phyloP scores from a whole-genome alignment of 2,888 invertebrate genomes.

The Hecatera dysodea region DNA sequence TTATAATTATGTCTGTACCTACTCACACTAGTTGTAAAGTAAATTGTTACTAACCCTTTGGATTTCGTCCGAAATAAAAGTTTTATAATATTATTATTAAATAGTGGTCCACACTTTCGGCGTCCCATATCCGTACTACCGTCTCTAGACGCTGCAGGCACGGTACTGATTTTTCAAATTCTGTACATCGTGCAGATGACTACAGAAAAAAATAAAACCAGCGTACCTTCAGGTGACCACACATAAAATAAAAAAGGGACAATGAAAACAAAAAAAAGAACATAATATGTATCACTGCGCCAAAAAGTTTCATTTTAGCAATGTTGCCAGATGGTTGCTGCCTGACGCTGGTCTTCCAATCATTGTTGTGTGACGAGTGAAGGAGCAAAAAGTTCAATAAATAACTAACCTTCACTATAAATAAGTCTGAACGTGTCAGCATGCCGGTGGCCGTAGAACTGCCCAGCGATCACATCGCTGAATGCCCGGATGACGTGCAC shows the following conservation, averaged over 20 bases:
- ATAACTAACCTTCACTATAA: constrained; percentile 91
- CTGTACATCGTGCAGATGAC: neutral
- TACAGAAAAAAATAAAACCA: neutral
- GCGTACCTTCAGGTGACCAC: no score
- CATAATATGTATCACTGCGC: no score
- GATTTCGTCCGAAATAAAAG: neutral
- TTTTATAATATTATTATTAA: neutral
- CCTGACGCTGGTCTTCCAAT: no score
- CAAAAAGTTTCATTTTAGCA: no score
- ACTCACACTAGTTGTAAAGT: no score
- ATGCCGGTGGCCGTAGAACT: constrained; percentile 98
- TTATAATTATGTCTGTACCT: no score
- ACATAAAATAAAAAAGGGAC: no score
- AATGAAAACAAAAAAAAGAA: no score
- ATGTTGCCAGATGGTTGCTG: no score
- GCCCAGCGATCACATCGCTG: constrained; percentile 96
- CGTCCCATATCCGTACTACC: neutral
- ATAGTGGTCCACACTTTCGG: neutral
- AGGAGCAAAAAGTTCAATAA: no score
- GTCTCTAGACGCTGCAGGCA: neutral
- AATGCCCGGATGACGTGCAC: constrained; percentile 94
- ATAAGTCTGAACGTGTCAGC: constrained; percentile 97
- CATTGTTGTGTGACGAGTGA: no score
- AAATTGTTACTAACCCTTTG: no score
- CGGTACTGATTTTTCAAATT: neutral